These are phyloP conservation scores for Myotis vivesi DNA, from an alignment of 2,797 vertebrate genomes.

Conservation along the genomic window DNA sequence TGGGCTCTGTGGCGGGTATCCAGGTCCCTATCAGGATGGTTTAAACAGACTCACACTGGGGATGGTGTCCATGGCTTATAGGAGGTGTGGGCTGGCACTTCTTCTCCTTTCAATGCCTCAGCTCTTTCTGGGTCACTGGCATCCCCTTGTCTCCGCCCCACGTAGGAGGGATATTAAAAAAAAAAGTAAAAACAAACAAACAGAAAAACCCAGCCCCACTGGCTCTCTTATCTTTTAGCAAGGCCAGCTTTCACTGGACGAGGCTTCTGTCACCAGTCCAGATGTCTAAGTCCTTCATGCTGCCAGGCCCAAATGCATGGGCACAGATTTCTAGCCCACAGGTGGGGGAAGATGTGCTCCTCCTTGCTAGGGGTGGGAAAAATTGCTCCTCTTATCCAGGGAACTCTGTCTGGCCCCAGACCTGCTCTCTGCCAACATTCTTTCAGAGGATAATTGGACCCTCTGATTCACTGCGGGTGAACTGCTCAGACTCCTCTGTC, in stretches of 20 bases:
- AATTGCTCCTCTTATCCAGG: not conserved
- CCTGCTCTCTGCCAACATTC: not conserved
- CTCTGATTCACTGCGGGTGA: not conserved
- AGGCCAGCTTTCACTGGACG: not conserved
- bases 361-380: not conserved
- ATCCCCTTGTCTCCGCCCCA: not conserved
- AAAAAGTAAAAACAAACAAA: not conserved
- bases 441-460: no score
- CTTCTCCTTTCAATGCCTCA: not conserved
- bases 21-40: not conserved
- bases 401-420: no score
- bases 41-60: not conserved
- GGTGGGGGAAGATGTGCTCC: no score
- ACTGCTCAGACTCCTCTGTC: not conserved
- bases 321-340: not conserved
- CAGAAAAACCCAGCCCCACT: not conserved
- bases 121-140: not conserved
- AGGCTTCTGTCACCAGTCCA: not conserved
- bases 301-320: not conserved
- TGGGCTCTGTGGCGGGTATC: not conserved
- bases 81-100: not conserved
- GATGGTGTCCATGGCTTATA: not conserved
- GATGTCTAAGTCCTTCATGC: no score
- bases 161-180: not conserved
- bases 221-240: not conserved